These are phyloP conservation scores for Colostygia pectinataria DNA, from an alignment of 2,888 invertebrate species.

Conservation along the genomic window DNA sequence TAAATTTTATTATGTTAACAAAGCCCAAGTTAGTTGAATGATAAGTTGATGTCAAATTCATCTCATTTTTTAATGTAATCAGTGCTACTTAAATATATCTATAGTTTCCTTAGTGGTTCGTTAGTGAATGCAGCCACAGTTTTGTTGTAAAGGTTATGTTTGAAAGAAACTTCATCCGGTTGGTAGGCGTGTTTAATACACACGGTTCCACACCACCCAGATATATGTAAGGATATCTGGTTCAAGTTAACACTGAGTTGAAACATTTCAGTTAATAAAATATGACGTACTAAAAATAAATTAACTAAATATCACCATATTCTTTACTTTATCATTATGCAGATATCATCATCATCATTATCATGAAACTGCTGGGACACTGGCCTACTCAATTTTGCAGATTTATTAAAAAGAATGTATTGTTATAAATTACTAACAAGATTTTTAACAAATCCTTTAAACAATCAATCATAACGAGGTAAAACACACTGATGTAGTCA, in stretches of 20 bases:
- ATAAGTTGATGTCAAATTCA: constrained; percentile 32
- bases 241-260: neutral
- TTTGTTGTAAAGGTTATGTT: constrained; percentile 82
- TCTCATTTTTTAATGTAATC: constrained; percentile 51
- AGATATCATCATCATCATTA: no score
- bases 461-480: neutral
- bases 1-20: constrained; percentile 17
- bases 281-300: no score
- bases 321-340: no score
- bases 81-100: constrained; percentile 71
- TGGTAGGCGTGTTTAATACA: constrained; percentile 52
- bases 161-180: constrained; percentile 79
- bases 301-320: no score
- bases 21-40: constrained; percentile 29
- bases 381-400: no score
- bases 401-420: no score
- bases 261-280: no score
- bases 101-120: constrained; percentile 67
- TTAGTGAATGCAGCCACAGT: constrained; percentile 77
- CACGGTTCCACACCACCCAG: constrained; percentile 42
- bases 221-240: constrained; percentile 24
- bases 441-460: neutral
- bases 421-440: neutral
- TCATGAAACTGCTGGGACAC: no score
- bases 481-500: neutral